Base-by-base conservation (phyloP, 1,140 invertebrate species). In the Pseudachorutes palmiensis region DNA sequence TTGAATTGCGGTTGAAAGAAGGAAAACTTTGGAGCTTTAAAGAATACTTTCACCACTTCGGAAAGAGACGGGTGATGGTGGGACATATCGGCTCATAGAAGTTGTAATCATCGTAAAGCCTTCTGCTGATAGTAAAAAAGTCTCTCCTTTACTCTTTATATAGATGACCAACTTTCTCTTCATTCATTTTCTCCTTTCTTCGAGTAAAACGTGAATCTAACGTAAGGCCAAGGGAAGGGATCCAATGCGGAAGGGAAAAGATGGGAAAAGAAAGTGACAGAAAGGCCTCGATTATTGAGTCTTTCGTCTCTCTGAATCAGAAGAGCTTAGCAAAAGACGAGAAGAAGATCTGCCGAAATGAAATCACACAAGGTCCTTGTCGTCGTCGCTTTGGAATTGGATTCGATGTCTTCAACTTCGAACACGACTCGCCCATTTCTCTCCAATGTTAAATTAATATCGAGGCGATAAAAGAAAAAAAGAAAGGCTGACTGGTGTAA, bases 1-100 rank as follows among this genome's bases (percentile, higher is more conserved):
- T 48, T 64, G 28, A 64, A 22, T 64, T 64, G 36, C 29, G 24
- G 12, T 45, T 45, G 41, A n/a, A 64, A 51, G 36, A 45, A 9
- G 36, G 36, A 45, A 45, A 45, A 45, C 36, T 45, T 45, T 45
- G 9, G 9, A 45, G 36, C 9, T 19, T 19, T 45, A 45, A 45
- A 45, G 19, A 45, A 45, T 19, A 45, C 36, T 45, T 19, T 19
- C 36, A 45, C 19, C 36, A 45, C 19, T 45, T 19, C 36, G 19
- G 36, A 19, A 45, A 45, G 36, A 45, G 9, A 19, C 19, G 9
- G 36, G 36, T 45, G 9, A 12, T 9, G 36, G 36, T n/a, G n/a
- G n/a, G n/a, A n/a, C n/a, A n/a, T n/a, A n/a, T n/a, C n/a, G n/a
- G n/a, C n/a, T n/a, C n/a, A n/a, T n/a, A n/a, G n/a, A n/a, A n/a